Base-by-base conservation (phyloP, 2,113 vertebrate species). In the Leucopsar rothschildi region DNA sequence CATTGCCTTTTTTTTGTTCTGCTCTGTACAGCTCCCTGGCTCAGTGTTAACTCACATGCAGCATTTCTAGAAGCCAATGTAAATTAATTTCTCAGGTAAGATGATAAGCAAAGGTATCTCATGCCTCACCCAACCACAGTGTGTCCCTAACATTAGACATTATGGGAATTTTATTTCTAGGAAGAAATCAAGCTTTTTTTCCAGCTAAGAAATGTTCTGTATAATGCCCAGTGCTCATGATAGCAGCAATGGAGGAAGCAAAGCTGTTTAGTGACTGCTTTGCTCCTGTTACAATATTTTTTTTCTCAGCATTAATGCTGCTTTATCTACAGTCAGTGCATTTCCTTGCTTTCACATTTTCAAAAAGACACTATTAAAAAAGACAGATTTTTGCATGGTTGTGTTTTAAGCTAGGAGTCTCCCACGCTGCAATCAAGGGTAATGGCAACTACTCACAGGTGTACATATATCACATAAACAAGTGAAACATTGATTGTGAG, bases 401-500 rank as follows among this genome's bases (percentile, higher is more conserved):
- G 56, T 76, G 65, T 71, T 79, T 61, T 47, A 59, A 69, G 85
- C 96, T 94, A 61, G n/a, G 92, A 92, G 94, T 97, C 96, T 97
- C 96, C 96, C 93, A 93, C 93, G 19, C 94, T 88, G 97, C 92
- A 97, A 97, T 97, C 97, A 97, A 97, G 95, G 93, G 97, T 97
- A 97, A 97, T 97, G 93, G 94, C 95, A 96, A 91, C 95, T 93
- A 94, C 96, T 96, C 95, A 92, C 97, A 97, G 97, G 96, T 97
- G 97, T 96, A 96, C 92, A 94, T 91, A 96, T 94, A 97, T 96
- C 96, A 95, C 90, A 97, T 97, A 97, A 97, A 97, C 97, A 96
- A 95, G 95, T 84, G 94, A 97, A 96, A 96, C 95, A 94, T 93
- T 97, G 97, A 97, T 97, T 97, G 94, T 97, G 94, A 97, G 95